Evolutionary conservation across 2,888 invertebrate species (phyloP), one percentile per base, ranked within the genome.

Genomic region (Spilosoma lubricipeda): DNA sequence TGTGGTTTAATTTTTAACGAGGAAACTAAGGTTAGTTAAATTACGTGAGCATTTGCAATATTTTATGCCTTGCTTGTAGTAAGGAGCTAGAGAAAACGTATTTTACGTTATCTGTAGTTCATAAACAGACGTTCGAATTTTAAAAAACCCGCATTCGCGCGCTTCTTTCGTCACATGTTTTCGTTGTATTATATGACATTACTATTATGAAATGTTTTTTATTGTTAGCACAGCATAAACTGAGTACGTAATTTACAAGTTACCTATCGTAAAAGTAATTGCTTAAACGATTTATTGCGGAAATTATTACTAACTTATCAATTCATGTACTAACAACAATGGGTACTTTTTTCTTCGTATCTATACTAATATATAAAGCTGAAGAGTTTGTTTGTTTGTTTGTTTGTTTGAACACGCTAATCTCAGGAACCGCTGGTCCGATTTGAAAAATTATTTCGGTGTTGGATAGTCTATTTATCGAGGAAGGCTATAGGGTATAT

Each of bases 81-180:
- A 27, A 59, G 30, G 63, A 3, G 30, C 18, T 13, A 63, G 63
- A 8, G 30, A 30, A 65, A 67, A 59, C 59, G 39, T 68, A 63
- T 20, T 27, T 64, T 30, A 27, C 33, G 33, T 67, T 71, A 66
- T 64, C 64, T 72, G 56, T 71, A 70, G n/a, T 45, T 70, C 36
- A 52, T 69, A 23, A 63, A 33, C 30, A 59, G 27, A 18, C 36
- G 63, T 79, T 73, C n/a, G 64, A 75, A 79, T 75, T n/a, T 72
- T 33, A 70, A 65, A 80, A 67, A 72, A 74, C 82, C 82, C 82
- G 82, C 82, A 82, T 66, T 72, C 33, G 42, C 74, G 74, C 70
- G 70, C 56, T 64, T 56, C 39, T 70, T 33, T 15, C 13, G 52
- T 68, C 18, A 64, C 27, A 0, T 52, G 20, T 52, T 69, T 15